Base-by-base conservation (phyloP, 2,888 invertebrate genomes). In the Xylota sylvarum region DNA sequence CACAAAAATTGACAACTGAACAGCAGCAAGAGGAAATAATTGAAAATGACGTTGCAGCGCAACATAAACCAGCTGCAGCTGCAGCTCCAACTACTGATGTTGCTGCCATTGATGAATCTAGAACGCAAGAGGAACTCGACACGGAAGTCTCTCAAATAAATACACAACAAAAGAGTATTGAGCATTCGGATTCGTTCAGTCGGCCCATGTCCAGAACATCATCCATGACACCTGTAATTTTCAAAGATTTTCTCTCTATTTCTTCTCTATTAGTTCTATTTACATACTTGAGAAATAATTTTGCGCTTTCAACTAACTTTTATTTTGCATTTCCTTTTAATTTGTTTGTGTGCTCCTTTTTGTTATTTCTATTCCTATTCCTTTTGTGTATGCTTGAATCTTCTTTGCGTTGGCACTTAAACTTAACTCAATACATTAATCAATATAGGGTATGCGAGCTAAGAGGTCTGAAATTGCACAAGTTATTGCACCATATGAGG, bases 401-500 rank as follows among this genome's bases (percentile, higher is more conserved):
- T 48, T 37, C 19, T 58, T 17, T 50, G 14, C 56, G 17, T 32
- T 62, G 19, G 27, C 17, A 32, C 40, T 74, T 46, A 14, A 23
- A 52, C 5, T 58, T 64, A 87, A 65, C 69, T 64, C 17, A 52
- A 23, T 23, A 56, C 46, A 52, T 30, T 62, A 62, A 46, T 70
- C 27, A 56, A 83, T 88, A 40, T 90, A 94, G 94, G 94, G 95
- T 87, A 92, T 94, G 89, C 94, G 96, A 64, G 94, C 95, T 88
- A 96, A 96, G 90, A 97, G 97, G 93, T 96, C 96, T 64, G 98
- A 99, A 93, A 97, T 99, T 85, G 99, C 98, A 0, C 97, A 97
- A 91, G 98, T 98, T 2, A 96, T 99, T 78, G 98, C 98, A 0
- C 96, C 96, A 5, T 99, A 98, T 91, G 96, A 97, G 87, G 97